Conservation (phyloP, 2,888 invertebrate genomes). For the Zaprionus lineosus region DNA sequence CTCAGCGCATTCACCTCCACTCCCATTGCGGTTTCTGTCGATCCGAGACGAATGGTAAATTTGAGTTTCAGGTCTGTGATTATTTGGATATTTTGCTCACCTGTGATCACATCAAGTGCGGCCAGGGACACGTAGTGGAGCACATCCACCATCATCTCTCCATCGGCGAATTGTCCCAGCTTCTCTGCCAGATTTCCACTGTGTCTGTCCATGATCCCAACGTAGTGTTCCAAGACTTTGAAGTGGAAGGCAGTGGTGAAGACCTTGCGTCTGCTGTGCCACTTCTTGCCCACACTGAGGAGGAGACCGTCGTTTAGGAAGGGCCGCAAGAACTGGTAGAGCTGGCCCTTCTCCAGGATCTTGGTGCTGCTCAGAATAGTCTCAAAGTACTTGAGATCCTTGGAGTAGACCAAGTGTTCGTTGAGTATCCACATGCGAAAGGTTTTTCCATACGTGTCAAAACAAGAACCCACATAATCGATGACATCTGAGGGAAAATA, state of each 20-base stretch:
- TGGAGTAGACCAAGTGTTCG: constrained; percentile 80
- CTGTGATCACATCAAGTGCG: constrained; percentile 85
- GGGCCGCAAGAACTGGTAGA: constrained; percentile 69
- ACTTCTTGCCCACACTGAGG: constrained; percentile 83
- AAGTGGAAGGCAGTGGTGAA: constrained; percentile 91
- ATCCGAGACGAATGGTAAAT: not conserved
- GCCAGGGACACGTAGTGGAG: constrained; percentile 85
- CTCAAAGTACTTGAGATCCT: constrained; percentile 83
- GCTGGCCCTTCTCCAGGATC: constrained; percentile 69
- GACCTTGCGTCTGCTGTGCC: constrained; percentile 87
- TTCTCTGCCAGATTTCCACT: constrained; percentile 85
- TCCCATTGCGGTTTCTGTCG: constrained; percentile 73
- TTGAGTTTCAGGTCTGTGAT: not conserved
- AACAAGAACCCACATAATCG: constrained; percentile 31
- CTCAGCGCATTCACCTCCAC: constrained; percentile 84
- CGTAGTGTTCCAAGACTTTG: constrained; percentile 88
- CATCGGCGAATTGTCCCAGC: constrained; percentile 82
- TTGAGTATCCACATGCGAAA: constrained; percentile 83
- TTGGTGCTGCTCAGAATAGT: constrained; percentile 75
- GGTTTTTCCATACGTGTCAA: constrained; percentile 82
- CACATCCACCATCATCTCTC: constrained; percentile 84
- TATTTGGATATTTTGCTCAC: constrained; percentile 22
- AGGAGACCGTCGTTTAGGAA: constrained; percentile 74
- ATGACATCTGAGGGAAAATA: constrained; percentile 41
- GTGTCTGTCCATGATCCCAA: constrained; percentile 87